These are phyloP conservation scores for Motacilla tschutschensis DNA, from an alignment of 2,113 vertebrate species.

Conservation along the genomic window DNA sequence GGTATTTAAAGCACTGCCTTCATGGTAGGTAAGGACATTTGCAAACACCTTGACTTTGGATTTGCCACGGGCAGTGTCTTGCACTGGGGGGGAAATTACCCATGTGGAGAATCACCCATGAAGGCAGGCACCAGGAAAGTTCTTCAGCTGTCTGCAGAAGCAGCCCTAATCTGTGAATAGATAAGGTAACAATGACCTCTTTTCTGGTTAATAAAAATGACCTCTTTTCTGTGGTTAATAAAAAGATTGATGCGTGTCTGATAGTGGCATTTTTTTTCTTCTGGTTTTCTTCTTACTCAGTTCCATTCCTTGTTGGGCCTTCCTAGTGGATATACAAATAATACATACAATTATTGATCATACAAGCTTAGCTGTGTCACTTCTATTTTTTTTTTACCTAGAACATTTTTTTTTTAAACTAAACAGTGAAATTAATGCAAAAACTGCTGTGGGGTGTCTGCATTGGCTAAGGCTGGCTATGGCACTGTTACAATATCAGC, in stretches of 20 bases:
- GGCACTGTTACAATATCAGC: not conserved
- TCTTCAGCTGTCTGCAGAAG: not conserved
- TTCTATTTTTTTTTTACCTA: not conserved
- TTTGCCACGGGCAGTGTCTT: not conserved
- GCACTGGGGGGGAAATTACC: not conserved
- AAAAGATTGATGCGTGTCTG: not conserved
- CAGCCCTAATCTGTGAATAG: not conserved
- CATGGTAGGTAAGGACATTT: not conserved
- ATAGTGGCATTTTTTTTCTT: not conserved
- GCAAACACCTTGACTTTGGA: not conserved
- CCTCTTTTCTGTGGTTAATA: not conserved
- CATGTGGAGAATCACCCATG: not conserved
- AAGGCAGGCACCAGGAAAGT: not conserved
- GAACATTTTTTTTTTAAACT: not conserved
- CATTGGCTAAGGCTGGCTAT: not conserved
- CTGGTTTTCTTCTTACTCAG: not conserved
- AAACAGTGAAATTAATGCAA: not conserved
- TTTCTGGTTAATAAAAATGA: not conserved
- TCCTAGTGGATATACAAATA: not conserved
- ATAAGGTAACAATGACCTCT: not conserved
- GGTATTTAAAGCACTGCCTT: not conserved
- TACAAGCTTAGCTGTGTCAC: not conserved
- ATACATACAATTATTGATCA: not conserved
- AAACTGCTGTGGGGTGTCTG: not conserved
- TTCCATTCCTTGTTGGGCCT: not conserved